These are phyloP conservation scores for Elgaria multicarinata DNA, from an alignment of 2,113 vertebrate species.

Conservation along the genomic window DNA sequence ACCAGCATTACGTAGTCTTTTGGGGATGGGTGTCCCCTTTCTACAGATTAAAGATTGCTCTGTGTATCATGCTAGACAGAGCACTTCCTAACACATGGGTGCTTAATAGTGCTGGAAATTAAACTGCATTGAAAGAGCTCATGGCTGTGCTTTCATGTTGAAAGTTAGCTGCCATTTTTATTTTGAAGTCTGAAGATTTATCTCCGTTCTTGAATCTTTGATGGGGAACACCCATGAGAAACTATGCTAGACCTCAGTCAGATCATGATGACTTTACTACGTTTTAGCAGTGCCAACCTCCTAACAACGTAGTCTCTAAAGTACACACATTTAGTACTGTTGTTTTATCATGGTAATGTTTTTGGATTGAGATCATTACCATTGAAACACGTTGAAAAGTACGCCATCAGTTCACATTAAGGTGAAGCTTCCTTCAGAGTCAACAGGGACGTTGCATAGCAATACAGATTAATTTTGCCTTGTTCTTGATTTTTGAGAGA, in stretches of 20 bases:
- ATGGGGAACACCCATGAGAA: not conserved
- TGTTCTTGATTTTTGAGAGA: not conserved
- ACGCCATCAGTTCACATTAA: not conserved
- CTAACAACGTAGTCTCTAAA: not conserved
- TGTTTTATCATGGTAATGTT: not conserved
- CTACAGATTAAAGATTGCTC: not conserved
- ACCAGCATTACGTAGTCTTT: not conserved
- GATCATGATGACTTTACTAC: not conserved
- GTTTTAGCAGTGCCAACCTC: not conserved
- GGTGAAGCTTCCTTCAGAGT: too few relatives aligned
- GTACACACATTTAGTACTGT: not conserved
- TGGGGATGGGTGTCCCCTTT: not conserved
- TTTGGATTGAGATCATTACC: not conserved
- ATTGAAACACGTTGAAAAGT: not conserved
- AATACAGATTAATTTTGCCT: not conserved
- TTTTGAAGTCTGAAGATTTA: not conserved
- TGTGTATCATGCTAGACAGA: not conserved
- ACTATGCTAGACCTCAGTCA: not conserved
- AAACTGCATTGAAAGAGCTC: not conserved
- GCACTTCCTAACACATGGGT: not conserved
- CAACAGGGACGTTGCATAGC: not conserved
- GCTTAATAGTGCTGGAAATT: not conserved
- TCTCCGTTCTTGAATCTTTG: not conserved
- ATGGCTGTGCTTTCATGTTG: not conserved
- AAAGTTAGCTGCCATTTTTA: not conserved